Conservation (phyloP, 1,140 invertebrate genomes). For the Heliconius eleuchia region DNA sequence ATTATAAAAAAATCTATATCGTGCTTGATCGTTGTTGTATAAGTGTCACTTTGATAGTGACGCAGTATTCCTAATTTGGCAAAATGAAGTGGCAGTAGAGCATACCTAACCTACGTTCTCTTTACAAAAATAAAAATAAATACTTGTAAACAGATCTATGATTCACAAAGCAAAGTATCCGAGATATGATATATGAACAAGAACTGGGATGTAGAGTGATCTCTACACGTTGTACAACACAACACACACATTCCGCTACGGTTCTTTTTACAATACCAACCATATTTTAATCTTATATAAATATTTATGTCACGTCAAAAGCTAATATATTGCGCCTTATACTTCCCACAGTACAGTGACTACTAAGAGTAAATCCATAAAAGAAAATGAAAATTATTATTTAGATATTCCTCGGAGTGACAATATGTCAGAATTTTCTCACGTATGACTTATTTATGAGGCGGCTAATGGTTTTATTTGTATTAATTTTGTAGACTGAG, state of each 20-base stretch:
- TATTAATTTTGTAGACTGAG: conserved; percentile 11
- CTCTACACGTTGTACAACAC: conserved; percentile 10
- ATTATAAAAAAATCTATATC: no score
- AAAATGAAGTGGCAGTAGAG: background rate
- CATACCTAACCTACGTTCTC: background rate
- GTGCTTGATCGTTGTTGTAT: no score
- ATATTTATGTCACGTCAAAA: conserved; percentile 40
- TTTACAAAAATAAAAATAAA: background rate
- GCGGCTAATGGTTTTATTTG: conserved; percentile 36
- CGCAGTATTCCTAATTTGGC: background rate
- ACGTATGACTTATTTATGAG: conserved; percentile 50
- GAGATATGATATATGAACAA: conserved; percentile 6
- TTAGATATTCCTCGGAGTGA: conserved; percentile 44
- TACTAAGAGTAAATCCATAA: conserved; percentile 43
- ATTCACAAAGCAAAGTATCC: conserved; percentile 2
- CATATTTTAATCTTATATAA: conserved; percentile 39
- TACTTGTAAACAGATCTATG: background rate
- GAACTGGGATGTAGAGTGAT: conserved; percentile 22
- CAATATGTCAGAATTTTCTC: conserved; percentile 73
- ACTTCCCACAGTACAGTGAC: conserved; percentile 59
- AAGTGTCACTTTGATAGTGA: background rate
- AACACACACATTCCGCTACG: conserved; percentile 17
- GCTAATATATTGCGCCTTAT: conserved; percentile 39
- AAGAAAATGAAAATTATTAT: conserved; percentile 58
- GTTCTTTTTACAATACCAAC: conserved; percentile 19